A percentile compares a stretch with the other conserved stretches of the same genome.
Conservation (phyloP, 2,113 vertebrate species). For the Eublepharis macularius region DNA sequence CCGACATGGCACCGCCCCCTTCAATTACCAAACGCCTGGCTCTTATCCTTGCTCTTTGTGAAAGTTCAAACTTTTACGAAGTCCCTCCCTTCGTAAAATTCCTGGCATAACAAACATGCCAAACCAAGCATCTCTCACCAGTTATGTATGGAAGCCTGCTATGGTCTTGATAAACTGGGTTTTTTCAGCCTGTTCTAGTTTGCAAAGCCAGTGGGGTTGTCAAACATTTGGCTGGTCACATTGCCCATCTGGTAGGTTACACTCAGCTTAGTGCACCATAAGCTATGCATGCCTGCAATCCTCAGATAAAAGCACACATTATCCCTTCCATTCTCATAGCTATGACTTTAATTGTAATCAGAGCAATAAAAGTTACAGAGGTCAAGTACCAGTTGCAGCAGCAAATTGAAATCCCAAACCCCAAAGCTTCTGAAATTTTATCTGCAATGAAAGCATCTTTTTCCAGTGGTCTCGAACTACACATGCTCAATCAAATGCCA, state of each 20-base stretch:
- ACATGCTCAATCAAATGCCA: conserved; percentile 58
- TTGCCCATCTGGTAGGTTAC: not conserved
- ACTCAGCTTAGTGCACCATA: conserved; percentile 7
- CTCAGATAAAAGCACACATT: conserved; percentile 11
- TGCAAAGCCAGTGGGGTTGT: not conserved
- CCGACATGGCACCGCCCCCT: no score
- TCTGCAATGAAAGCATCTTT: conserved; percentile 48
- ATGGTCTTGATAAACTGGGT: not conserved
- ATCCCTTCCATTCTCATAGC: conserved; percentile 37
- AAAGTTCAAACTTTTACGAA: not conserved
- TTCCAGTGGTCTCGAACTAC: conserved; percentile 40
- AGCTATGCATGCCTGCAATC: not conserved
- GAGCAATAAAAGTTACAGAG: conserved; percentile 58
- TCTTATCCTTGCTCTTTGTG: not conserved
- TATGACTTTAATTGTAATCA: conserved; percentile 61
- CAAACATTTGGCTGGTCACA: not conserved
- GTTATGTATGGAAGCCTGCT: not conserved
- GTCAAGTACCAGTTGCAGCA: conserved; percentile 49
- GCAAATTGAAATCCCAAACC: conserved; percentile 63
- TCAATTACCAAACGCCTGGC: no score
- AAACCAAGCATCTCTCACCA: not conserved
- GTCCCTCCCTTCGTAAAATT: no score
- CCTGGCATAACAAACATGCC: no score
- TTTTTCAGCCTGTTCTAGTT: not conserved
- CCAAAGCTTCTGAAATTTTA: conserved; percentile 46